Base-by-base conservation (phyloP, 2,113 vertebrate species). In the Acrocephalus arundinaceus region DNA sequence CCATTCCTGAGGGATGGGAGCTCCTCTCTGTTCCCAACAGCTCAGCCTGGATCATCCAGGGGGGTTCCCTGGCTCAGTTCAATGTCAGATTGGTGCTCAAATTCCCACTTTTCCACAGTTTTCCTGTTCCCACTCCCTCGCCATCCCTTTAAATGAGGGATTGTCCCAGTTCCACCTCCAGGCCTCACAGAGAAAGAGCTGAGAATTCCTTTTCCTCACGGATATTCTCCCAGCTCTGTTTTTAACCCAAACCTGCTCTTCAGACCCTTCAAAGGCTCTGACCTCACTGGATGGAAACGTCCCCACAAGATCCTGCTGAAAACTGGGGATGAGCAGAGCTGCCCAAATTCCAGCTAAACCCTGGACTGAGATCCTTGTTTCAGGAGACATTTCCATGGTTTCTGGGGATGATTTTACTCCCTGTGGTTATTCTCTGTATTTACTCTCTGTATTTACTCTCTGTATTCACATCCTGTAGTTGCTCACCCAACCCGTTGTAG, bases 321-420 rank as follows among this genome's bases (percentile, higher is more conserved):
- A 62, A 21, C 18, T 31, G 8, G 22, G 35, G 37, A 5, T 31
- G 25, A 71, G 31, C 61, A 41, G 74, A 80, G 49, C 49, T 61
- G 31, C 35, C 33, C 68, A 39, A 71, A 15, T 17, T 49, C 43
- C 52, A 18, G 0, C 4, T 22, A 25, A 85, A 46, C 3, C 51
- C 65, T 15, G 4, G 7, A 8, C 0, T n/a, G 1, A 25, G 58
- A 17, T n/a, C 27, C 6, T 4, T 2, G 7, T n/a, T 49, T 17
- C 19, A 10, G 33, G 39, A 45, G 41, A 33, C 14, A 28, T 28
- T 24, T 9, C n/a, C 28, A 2, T 1, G 10, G 11, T 28, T 21
- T 54, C 24, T 23, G 37, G 8, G 17, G 75, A 19, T 49, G 76
- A 17, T 11, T 87, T 67, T 23, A 23, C 35, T 25, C 24, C 1